A percentile compares a stretch with the other conserved stretches of the same genome.
Evolutionary conservation across 2,888 invertebrate genomes (phyloP).

Genomic region (Morpho helenor): DNA sequence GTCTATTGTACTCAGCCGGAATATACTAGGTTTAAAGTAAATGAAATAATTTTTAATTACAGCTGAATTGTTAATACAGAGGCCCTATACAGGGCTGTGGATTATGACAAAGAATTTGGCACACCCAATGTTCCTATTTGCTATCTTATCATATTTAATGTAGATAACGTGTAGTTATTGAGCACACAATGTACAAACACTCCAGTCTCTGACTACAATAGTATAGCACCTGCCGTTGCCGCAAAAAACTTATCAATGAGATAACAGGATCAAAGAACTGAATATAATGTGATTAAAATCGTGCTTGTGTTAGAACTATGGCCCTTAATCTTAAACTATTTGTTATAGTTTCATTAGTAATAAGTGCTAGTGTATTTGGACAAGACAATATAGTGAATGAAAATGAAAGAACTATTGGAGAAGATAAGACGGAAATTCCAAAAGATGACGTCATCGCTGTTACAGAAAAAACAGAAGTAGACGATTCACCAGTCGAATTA

Average conservation of each 20-base stretch:
- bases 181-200: constrained; percentile 58
- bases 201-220: constrained; percentile 59
- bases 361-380: constrained; percentile 60
- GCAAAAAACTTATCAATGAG: constrained; percentile 42
- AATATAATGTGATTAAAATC: constrained; percentile 55
- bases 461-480: constrained; percentile 25
- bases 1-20: too few species aligned
- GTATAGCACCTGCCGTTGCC: constrained; percentile 56
- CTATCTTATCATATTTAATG: constrained; percentile 71
- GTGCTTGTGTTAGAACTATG: constrained; percentile 52
- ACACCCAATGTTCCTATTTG: constrained; percentile 74
- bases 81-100: constrained; percentile 38
- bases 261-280: constrained; percentile 39
- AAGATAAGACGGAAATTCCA: constrained; percentile 26
- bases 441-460: constrained; percentile 30
- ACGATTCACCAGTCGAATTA: constrained; percentile 44
- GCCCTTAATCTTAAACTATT: constrained; percentile 54
- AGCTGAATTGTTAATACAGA: constrained; percentile 8
- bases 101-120: constrained; percentile 78
- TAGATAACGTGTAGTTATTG: constrained; percentile 68
- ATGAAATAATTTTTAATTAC: constrained; percentile 2
- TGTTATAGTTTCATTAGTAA: constrained; percentile 50
- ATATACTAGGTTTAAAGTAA: too few species aligned
- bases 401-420: constrained; percentile 44
- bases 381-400: constrained; percentile 50